A percentile compares a stretch with the other conserved stretches of the same genome.
These are phyloP conservation scores for Formica aserva DNA, from an alignment of 2,888 invertebrate genomes.

Conservation along the genomic window DNA sequence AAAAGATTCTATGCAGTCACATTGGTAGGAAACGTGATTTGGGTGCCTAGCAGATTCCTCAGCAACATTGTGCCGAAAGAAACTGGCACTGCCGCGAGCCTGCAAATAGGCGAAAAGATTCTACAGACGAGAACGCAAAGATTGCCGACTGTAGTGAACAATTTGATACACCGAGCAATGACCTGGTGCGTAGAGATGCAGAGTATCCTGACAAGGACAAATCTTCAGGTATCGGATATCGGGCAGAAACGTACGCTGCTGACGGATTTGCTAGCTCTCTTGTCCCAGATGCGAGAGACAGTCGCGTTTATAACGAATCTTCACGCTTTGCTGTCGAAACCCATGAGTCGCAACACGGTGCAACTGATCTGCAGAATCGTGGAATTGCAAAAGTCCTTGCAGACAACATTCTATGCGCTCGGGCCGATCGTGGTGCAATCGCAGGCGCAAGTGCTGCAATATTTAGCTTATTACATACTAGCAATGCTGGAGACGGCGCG, in stretches of 20 bases:
- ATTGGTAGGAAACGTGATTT: constrained; percentile 92
- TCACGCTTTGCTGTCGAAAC: constrained; percentile 90
- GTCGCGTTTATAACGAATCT: constrained; percentile 89
- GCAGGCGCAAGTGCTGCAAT: constrained; percentile 92
- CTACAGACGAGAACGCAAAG: constrained; percentile 76
- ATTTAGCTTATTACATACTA: constrained; percentile 92
- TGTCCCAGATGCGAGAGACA: constrained; percentile 86
- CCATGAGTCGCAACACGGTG: constrained; percentile 92
- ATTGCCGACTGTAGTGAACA: constrained; percentile 79
- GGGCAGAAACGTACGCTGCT: constrained; percentile 86
- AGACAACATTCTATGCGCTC: constrained; percentile 90
- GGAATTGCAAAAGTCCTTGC: constrained; percentile 93
- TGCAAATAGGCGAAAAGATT: constrained; percentile 81
- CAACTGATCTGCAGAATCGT: constrained; percentile 92
- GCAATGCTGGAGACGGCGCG: constrained; percentile 90
- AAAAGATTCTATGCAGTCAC: constrained; percentile 93
- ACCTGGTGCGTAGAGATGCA: constrained; percentile 83
- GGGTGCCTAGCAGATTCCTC: constrained; percentile 95
- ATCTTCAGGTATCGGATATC: constrained; percentile 81
- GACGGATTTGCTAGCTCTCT: constrained; percentile 86
- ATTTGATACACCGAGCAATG: constrained; percentile 87
- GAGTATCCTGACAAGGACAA: constrained; percentile 89
- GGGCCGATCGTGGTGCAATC: constrained; percentile 91
- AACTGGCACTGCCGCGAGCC: constrained; percentile 72
- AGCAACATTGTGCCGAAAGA: constrained; percentile 88